Conservation (phyloP, 2,797 vertebrate genomes). For the Labroides dimidiatus region DNA sequence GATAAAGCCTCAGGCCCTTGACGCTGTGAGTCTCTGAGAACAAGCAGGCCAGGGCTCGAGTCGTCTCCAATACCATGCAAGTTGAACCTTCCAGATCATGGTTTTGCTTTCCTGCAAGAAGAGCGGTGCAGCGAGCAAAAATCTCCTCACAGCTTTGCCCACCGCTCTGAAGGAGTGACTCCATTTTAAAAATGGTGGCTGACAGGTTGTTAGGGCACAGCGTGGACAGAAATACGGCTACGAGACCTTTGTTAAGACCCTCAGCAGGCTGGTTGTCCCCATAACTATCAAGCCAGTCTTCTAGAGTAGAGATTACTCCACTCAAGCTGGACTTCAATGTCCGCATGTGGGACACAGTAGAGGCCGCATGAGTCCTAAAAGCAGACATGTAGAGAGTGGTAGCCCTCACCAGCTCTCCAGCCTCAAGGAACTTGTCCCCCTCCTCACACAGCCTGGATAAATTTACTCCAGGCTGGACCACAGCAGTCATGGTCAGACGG, state of each 20-base stretch:
- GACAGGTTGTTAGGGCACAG: constrained; percentile 86
- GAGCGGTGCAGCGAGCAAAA: constrained; percentile 75
- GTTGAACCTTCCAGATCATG: constrained; percentile 38
- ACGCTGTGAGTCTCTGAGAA: constrained; percentile 70
- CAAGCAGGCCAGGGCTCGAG: constrained; percentile 87
- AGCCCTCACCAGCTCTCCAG: constrained; percentile 78
- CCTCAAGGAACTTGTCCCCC: constrained; percentile 82
- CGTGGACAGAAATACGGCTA: constrained; percentile 88
- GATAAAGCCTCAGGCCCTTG: constrained; percentile 84
- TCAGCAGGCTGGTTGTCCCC: constrained; percentile 68
- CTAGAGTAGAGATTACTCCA: constrained; percentile 81
- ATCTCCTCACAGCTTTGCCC: constrained; percentile 83
- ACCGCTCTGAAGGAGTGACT: constrained; percentile 81
- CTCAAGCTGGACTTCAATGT: constrained; percentile 62
- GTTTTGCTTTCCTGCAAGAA: constrained; percentile 79
- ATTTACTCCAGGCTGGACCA: constrained; percentile 65
- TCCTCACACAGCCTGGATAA: constrained; percentile 82
- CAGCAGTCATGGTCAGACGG: constrained; percentile 68
- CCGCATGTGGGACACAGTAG: constrained; percentile 81
- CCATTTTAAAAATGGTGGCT: constrained; percentile 87
- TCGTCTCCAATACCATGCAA: constrained; percentile 83
- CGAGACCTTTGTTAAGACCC: constrained; percentile 84
- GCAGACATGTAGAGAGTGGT: constrained; percentile 88
- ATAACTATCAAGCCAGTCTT: constrained; percentile 85
- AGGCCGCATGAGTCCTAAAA: constrained; percentile 86